A percentile compares a stretch with the other conserved stretches of the same genome.
Evolutionary conservation across 64 coral and sea anemone genomes (phyloP).

Genomic region (Astreopora myriophthalma): DNA sequence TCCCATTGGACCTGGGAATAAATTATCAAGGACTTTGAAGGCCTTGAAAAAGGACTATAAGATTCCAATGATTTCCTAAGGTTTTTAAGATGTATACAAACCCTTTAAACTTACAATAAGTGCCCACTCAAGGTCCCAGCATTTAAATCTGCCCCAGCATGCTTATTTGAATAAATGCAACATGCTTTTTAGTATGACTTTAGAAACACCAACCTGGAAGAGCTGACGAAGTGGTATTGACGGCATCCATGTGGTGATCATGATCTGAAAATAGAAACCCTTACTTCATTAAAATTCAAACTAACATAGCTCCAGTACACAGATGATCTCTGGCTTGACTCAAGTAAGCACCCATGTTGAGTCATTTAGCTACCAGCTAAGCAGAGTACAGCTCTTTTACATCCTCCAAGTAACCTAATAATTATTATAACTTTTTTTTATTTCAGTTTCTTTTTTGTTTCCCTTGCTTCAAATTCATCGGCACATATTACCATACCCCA

Average conservation of each 20-base stretch:
- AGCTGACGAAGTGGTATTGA: conserved; percentile 17
- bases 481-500: background rate
- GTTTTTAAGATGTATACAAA: conserved; percentile 16
- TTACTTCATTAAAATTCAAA: conserved; percentile 13
- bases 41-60: conserved; percentile 10
- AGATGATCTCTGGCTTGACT: conserved; percentile 4
- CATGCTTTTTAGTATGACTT: conserved; percentile 1
- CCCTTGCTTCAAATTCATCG: background rate
- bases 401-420: too few species aligned
- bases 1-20: background rate
- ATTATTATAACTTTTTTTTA: background rate
- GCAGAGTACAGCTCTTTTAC: background rate
- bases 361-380: background rate
- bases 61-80: conserved; percentile 1
- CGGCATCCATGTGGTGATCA: conserved; percentile 9
- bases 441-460: background rate
- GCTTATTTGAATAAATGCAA: conserved; percentile 10
- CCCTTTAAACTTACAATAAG: conserved; percentile 15
- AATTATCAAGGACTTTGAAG: conserved; percentile 17
- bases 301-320: conserved; percentile 9
- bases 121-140: conserved; percentile 22
- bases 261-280: conserved; percentile 22
- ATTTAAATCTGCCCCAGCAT: background rate
- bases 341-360: conserved; percentile 4
- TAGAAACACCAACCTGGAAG: conserved; percentile 17